Evolutionary conservation across 2,888 invertebrate species (phyloP), one percentile per base, ranked within the genome.

Genomic region (Mesoligia furuncula): DNA sequence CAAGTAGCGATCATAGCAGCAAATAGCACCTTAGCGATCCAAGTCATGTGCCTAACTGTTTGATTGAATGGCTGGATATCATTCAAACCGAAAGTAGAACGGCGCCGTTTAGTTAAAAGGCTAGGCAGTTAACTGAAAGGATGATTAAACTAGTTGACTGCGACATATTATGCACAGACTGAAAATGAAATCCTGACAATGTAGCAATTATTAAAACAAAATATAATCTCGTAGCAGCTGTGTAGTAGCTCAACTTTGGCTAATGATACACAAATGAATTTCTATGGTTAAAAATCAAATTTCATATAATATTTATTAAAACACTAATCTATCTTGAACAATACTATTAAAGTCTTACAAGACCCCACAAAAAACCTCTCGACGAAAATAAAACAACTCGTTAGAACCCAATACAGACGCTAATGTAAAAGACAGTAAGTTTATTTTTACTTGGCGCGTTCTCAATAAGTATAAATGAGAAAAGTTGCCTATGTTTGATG

Each of bases 401-500:
- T 39, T 62, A n/a, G 73, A 87, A 70, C n/a, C 64, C 36, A 74
- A 74, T 70, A 77, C 66, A 67, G 57, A 69, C 66, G 45, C 27
- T 73, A 75, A 79, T 6, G 5, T 70, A 31, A 73, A 73, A 62
- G 27, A 4, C 36, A 45, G 51, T 74, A 69, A 72, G 79, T 77
- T 59, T 45, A 73, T 67, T 81, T 77, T 87, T 73, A 68, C 72
- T 57, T 81, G 74, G 65, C 67, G 74, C 69, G 70, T n/a, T 72
- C 79, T 79, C 72, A 75, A 77, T 78, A 80, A 88, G 61, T 48
- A 79, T 80, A 88, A 89, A 90, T 85, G 89, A 90, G 88, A 90
- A 90, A 90, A 90, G 88, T 90, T 90, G 73, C 9, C 66, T 69
- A 75, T 85, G 83, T 83, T 87, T 88, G 82, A 89, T 85, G 86